A percentile compares a stretch with the other conserved stretches of the same genome.
phyloP scores from a whole-genome alignment of 2,797 vertebrate genomes.

The Sebastes wilsoni region DNA sequence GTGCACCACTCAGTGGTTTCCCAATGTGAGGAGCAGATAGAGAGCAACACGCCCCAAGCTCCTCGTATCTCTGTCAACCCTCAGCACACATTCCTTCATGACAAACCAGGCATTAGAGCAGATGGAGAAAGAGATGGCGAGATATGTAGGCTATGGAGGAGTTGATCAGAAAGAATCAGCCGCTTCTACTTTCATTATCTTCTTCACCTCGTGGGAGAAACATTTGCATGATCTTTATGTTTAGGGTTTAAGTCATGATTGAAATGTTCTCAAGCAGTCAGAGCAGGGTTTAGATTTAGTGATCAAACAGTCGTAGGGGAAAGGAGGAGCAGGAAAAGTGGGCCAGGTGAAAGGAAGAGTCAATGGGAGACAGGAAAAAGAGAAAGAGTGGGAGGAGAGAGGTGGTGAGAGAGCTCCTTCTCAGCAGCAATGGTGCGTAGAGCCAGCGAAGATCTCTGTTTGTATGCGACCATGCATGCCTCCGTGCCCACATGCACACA shows the following conservation, averaged over 20 bases:
- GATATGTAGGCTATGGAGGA: slow-evolving; percentile 24
- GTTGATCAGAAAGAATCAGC: slow-evolving; percentile 4
- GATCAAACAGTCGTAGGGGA: neutral
- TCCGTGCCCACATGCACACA: slow-evolving; percentile 24
- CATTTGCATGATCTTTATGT: neutral
- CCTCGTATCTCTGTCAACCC: slow-evolving; percentile 48
- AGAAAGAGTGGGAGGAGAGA: slow-evolving; percentile 49
- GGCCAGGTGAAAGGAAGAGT: slow-evolving; percentile 56
- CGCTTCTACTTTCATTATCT: neutral
- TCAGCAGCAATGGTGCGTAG: slow-evolving; percentile 62
- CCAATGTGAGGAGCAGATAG: slow-evolving; percentile 9
- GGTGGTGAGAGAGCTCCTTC: slow-evolving; percentile 59
- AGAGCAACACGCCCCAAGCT: slow-evolving; percentile 29
- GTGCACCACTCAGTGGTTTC: slow-evolving; percentile 33
- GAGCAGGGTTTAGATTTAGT: neutral
- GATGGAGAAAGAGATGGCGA: slow-evolving; percentile 48
- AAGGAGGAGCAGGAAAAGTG: slow-evolving; percentile 23
- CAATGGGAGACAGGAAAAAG: slow-evolving; percentile 20
- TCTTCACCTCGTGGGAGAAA: neutral
- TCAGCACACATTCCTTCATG: slow-evolving; percentile 63
- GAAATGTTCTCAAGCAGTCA: neutral
- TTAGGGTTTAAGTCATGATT: neutral
- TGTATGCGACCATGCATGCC: slow-evolving; percentile 51
- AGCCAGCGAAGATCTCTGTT: slow-evolving; percentile 57
- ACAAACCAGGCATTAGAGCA: slow-evolving; percentile 36